These are phyloP conservation scores for Leptodactylus fuscus DNA, from an alignment of 2,113 vertebrate species.

Conservation along the genomic window DNA sequence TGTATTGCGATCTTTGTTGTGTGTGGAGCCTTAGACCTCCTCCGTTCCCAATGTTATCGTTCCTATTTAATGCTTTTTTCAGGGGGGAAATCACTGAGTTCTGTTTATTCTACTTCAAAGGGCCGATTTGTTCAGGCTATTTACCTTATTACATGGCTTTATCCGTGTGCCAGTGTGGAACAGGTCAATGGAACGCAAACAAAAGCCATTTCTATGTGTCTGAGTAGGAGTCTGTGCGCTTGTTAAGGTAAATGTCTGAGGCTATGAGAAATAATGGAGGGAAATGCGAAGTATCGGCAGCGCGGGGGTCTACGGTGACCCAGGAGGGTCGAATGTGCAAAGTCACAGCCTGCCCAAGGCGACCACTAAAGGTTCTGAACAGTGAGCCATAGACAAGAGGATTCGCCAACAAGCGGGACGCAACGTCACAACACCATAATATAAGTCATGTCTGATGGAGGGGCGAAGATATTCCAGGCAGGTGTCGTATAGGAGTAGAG, in stretches of 20 bases:
- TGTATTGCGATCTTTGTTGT: not conserved
- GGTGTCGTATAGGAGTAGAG: no score
- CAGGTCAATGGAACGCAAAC: constrained; percentile 60
- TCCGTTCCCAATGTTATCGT: constrained; percentile 49
- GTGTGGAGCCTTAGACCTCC: constrained; percentile 15
- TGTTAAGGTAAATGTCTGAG: constrained; percentile 61
- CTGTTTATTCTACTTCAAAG: constrained; percentile 58
- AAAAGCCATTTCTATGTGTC: constrained; percentile 63
- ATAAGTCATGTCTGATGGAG: no score
- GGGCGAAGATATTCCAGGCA: no score
- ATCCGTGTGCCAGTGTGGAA: constrained; percentile 45
- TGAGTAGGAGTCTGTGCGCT: constrained; percentile 59
- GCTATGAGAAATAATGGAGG: constrained; percentile 60
- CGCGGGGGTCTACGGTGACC: constrained; percentile 58
- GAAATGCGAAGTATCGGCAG: constrained; percentile 46
- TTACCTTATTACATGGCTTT: constrained; percentile 57
- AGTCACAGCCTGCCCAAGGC: constrained; percentile 25
- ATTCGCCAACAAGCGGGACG: no score
- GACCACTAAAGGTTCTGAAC: constrained; percentile 35
- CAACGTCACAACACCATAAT: no score
- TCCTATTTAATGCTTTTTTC: constrained; percentile 56
- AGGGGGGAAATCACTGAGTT: constrained; percentile 51
- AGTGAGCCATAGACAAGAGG: constrained; percentile 10
- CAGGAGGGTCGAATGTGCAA: constrained; percentile 54
- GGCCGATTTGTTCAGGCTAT: constrained; percentile 54